These are phyloP conservation scores for Tenualosa thibaudeaui DNA, from an alignment of 2,797 vertebrate species.

Conservation along the genomic window DNA sequence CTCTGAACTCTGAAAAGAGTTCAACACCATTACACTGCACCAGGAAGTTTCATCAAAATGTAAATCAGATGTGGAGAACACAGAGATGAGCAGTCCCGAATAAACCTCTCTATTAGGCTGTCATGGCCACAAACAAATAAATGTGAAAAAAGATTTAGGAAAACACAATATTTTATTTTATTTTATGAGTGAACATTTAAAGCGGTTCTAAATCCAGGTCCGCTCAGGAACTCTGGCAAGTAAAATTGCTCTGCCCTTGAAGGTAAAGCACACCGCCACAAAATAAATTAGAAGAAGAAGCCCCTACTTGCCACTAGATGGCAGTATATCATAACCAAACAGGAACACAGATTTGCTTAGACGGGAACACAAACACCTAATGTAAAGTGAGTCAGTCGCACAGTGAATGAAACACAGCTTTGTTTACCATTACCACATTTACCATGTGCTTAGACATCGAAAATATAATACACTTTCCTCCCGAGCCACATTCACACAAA, in stretches of 20 bases:
- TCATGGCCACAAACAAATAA: slow-evolving; percentile 24
- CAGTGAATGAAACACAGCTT: neutral
- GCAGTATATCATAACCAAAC: slow-evolving; percentile 28
- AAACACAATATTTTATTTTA: slow-evolving; percentile 29
- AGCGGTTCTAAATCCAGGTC: slow-evolving; percentile 19
- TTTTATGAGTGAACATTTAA: slow-evolving; percentile 21
- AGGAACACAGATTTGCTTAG: neutral
- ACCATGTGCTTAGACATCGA: neutral
- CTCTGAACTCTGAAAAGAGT: neutral
- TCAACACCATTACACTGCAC: neutral
- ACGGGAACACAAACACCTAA: slow-evolving; percentile 6
- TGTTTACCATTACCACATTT: neutral
- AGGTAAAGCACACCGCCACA: slow-evolving; percentile 27
- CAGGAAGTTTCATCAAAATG: neutral
- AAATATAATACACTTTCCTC: neutral
- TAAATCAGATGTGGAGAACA: neutral
- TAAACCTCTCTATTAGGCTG: slow-evolving; percentile 22
- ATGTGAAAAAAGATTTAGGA: slow-evolving; percentile 25
- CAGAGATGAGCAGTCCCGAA: neutral
- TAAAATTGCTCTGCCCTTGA: slow-evolving; percentile 26
- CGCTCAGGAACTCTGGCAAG: neutral
- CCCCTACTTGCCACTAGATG: slow-evolving; percentile 40
- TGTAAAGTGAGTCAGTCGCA: neutral
- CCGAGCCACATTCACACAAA: neutral
- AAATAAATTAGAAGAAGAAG: neutral